Conservation (phyloP, 2,113 vertebrate species). For the Pelecanus crispus region DNA sequence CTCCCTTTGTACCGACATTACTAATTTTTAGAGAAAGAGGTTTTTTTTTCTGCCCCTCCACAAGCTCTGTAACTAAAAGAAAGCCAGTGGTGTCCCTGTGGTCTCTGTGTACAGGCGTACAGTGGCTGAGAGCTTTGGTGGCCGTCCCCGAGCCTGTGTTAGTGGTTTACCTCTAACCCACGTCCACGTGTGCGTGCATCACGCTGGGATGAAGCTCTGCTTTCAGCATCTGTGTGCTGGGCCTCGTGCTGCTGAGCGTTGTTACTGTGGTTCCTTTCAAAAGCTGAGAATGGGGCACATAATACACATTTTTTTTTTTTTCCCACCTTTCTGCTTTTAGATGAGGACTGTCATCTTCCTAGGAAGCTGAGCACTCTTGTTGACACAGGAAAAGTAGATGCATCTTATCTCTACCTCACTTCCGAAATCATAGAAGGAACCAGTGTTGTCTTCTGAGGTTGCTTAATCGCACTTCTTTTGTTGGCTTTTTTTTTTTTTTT, state of each 20-base stretch:
- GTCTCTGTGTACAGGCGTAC: fast-evolving
- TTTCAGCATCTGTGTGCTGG: not conserved
- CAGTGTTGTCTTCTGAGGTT: not conserved
- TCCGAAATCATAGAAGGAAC: not conserved
- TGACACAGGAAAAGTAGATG: not conserved
- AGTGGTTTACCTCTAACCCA: not conserved
- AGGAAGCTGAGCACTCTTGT: not conserved
- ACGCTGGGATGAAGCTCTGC: not conserved
- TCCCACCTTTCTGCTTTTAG: not conserved
- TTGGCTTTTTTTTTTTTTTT: too few relatives aligned
- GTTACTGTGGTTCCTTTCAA: not conserved
- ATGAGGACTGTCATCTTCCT: not conserved
- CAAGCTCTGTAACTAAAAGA: not conserved
- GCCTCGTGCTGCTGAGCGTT: fast-evolving
- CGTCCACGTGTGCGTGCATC: fast-evolving
- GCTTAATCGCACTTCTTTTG: fast-evolving
- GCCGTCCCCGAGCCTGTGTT: not conserved
- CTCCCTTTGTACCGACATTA: not conserved
- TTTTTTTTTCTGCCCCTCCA: not conserved
- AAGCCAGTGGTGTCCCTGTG: fast-evolving
- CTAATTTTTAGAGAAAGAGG: not conserved
- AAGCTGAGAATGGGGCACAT: not conserved
- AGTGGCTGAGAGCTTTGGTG: not conserved
- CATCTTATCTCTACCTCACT: not conserved
- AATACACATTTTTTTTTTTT: too few relatives aligned